Evolutionary conservation across 2,888 invertebrate species (phyloP).

Genomic region (Alviniconcha strummeri): DNA sequence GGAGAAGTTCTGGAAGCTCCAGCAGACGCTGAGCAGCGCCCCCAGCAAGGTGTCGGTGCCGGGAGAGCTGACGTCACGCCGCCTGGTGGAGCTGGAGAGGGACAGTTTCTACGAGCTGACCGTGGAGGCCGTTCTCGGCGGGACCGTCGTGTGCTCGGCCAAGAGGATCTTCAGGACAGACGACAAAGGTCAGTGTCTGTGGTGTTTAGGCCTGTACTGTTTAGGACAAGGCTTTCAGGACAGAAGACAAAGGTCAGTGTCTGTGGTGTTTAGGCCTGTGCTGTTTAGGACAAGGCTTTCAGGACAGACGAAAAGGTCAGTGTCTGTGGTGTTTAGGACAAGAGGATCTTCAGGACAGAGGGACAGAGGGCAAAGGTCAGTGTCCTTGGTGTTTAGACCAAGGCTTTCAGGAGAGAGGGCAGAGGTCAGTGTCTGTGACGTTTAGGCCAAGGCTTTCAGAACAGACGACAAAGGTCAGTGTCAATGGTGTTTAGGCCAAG

Average conservation of each 20-base stretch:
- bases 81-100: constrained; percentile 25
- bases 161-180: constrained; percentile 34
- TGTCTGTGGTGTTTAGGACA: no score
- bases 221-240: no score
- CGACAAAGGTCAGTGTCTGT: constrained; percentile 30
- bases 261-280: not conserved
- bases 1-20: constrained; percentile 32
- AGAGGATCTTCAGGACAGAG: constrained; percentile 9
- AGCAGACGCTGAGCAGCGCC: constrained; percentile 25
- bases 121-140: constrained; percentile 32
- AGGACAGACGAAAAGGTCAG: constrained; percentile 23
- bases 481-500: no score
- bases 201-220: not conserved
- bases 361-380: constrained; percentile 1
- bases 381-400: constrained; percentile 27
- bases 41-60: constrained; percentile 27
- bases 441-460: constrained; percentile 34
- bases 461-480: constrained; percentile 36
- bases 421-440: constrained; percentile 30
- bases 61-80: constrained; percentile 29
- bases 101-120: constrained; percentile 38
- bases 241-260: not conserved
- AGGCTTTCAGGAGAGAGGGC: constrained; percentile 20
- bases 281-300: not conserved
- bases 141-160: not conserved